Base-by-base conservation (phyloP, 2,888 invertebrate genomes). In the Synanthedon formicaeformis region DNA sequence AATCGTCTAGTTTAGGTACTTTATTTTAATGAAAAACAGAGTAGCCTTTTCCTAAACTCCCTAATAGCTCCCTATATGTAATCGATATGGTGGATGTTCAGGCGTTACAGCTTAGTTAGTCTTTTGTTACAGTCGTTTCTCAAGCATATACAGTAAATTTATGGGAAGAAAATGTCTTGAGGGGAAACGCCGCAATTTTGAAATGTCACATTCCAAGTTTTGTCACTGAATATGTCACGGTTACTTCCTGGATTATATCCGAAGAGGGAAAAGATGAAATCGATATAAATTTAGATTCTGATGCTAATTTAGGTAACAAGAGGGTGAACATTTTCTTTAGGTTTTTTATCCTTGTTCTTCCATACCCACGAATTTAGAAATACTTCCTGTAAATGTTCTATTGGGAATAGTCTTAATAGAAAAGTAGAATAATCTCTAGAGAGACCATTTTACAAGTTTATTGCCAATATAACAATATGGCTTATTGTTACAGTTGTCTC, bases 191-290 rank as follows among this genome's bases (percentile, higher is more conserved):
- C 66, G 96, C 94, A 67, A 93, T 96, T 81, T 88, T 96, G 71
- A 96, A 96, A 90, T 96, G 96, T 89, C 95, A 95, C 85, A 94
- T 96, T 81, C 96, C 96, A 70, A 95, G 95, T 89, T 96, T 96
- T 88, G 95, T 96, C 69, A 93, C 95, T 75, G 96, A 96, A 88
- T 96, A 94, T 88, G 95, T 96, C 67, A 90, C 90, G 73, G 92
- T 96, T 67, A 92, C 92, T 69, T 93, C 94, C 71, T 96, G 96
- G 96, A 90, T 95, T 71, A 92, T 94, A 81, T 93, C 93, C 73
- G 93, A 92, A 76, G 89, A 89, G 51, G 75, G 75, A 41, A 64
- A 61, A 41, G 76, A 81, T 58, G 79, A 83, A 64, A 80, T 78
- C 67, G 88, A 82, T 75, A 90, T 84, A 61, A 76, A 81, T 75